These are phyloP conservation scores for Morpho helenor DNA, from an alignment of 2,888 invertebrate genomes.

Conservation along the genomic window DNA sequence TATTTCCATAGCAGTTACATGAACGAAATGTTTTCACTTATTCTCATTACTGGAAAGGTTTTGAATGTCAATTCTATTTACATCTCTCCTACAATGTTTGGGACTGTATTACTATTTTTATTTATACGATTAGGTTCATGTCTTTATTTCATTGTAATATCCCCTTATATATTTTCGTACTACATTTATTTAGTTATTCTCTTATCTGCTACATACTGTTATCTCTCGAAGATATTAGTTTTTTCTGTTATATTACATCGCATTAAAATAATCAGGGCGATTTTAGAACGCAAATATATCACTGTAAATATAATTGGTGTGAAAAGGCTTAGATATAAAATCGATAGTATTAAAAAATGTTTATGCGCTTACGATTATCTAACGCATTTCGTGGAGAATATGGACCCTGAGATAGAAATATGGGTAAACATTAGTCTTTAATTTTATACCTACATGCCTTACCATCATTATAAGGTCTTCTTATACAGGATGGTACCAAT, in stretches of 20 bases:
- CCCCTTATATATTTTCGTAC: background rate
- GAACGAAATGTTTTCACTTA: background rate
- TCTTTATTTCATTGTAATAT: background rate
- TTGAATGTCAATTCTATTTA: background rate
- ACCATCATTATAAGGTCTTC: background rate
- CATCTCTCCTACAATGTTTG: background rate
- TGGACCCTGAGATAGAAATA: conserved; percentile 1
- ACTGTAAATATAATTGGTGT: background rate
- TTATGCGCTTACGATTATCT: background rate
- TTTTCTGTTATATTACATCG: background rate
- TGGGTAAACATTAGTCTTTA: background rate
- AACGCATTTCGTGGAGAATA: background rate
- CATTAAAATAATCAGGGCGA: conserved; percentile 1
- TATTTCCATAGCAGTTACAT: background rate
- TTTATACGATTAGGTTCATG: background rate
- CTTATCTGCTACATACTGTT: background rate
- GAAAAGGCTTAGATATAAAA: background rate
- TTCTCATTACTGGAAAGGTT: background rate
- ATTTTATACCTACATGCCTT: background rate
- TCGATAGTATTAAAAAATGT: conserved; percentile 4
- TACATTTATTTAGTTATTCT: background rate
- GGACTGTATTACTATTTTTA: background rate
- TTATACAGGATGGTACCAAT: background rate
- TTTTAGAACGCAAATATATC: background rate
- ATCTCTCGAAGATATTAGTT: background rate